Evolutionary conservation across 2,888 invertebrate species (phyloP), one percentile per base, ranked within the genome.

Genomic region (Coleophora flavipennella): DNA sequence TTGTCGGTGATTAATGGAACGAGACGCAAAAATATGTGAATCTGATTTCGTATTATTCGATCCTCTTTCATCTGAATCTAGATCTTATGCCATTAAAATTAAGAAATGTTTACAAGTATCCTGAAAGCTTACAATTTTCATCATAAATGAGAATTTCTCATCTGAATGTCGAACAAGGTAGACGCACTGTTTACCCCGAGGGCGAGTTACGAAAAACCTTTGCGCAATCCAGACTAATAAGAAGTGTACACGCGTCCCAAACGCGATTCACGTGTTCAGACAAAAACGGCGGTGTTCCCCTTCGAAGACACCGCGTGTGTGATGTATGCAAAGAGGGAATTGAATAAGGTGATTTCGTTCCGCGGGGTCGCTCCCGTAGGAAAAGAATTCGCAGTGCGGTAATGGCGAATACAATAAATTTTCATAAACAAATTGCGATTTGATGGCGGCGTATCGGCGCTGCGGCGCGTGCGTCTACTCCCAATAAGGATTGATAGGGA

Each of bases 391-490:
- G 61, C 69, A 72, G 81, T 74, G 62, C 71, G 74, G 83, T 84
- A 83, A 84, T 83, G 81, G 81, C 74, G 73, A 83, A 83, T 84
- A 83, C 83, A 81, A 84, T 84, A 84, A 84, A 84, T 84, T 84
- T 84, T 84, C 84, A 84, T 84, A 84, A 84, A 84, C 84, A 84
- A 84, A 84, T 84, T 81, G 81, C 80, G 72, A 71, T 84, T 84
- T 84, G 84, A 84, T 84, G 83, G 80, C 69, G 67, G 67, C 59
- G 62, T 68, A 72, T 70, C 73, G 72, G 73, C 69, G 71, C 64
- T 8, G 63, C 54, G 55, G 38, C 39, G 51, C 43, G 65, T 55
- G 74, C 73, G 80, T 73, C 79, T 62, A 72, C 68, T 80, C 56
- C 73, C 81, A 80, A 83, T 79, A 79, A 77, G 77, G 75, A 83